Evolutionary conservation across 2,888 invertebrate genomes (phyloP).

Genomic region (Amblyjoppa proteus): DNA sequence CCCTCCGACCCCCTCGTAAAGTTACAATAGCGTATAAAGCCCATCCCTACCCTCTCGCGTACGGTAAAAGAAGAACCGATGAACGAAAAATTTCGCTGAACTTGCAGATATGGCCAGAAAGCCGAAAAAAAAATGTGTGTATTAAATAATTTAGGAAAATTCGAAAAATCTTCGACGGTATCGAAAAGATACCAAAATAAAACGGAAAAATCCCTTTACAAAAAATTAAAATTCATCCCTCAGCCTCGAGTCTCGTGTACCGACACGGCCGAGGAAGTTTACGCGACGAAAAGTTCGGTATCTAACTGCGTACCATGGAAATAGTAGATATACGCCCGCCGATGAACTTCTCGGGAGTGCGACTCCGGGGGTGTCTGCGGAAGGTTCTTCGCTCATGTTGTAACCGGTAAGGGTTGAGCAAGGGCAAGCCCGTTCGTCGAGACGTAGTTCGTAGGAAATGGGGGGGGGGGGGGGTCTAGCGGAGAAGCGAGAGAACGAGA

Average conservation of each 20-base stretch:
- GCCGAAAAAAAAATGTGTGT: not conserved
- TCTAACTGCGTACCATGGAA: slow-evolving; percentile 1
- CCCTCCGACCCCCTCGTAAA: slow-evolving; percentile 49
- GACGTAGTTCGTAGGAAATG: too few relatives aligned
- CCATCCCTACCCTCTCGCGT: slow-evolving; percentile 8
- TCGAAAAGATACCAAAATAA: not conserved
- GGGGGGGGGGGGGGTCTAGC: not conserved
- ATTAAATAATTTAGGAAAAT: not conserved
- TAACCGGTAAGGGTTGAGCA: slow-evolving; percentile 3
- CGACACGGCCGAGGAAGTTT: not conserved
- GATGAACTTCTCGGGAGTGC: not conserved
- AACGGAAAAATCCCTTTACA: not conserved
- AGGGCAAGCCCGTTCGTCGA: slow-evolving; percentile 20
- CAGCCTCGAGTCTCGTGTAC: not conserved
- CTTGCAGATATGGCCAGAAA: not conserved
- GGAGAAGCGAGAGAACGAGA: slow-evolving; percentile 11
- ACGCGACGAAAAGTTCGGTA: not conserved
- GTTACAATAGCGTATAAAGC: slow-evolving; percentile 57
- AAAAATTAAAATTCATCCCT: not conserved
- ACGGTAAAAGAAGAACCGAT: not conserved
- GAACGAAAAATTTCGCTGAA: not conserved
- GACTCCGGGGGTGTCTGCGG: not conserved
- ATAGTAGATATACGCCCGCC: not conserved
- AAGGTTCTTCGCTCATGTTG: not conserved
- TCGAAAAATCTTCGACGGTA: not conserved